Conservation (phyloP, 1,140 invertebrate species). For the Calephelis virginiensis region DNA sequence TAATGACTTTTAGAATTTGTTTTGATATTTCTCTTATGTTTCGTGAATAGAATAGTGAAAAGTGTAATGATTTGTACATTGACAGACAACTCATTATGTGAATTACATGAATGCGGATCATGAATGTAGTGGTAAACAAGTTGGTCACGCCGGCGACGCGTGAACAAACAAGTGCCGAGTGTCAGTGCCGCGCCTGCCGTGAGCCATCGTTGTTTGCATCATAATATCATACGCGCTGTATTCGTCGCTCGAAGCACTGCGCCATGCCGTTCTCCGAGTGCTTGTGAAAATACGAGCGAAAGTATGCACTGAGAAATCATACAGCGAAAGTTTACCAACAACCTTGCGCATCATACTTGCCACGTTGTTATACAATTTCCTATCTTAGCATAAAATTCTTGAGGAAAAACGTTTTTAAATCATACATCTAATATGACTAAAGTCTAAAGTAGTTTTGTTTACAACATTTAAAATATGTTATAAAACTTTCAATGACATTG, state of each 20-base stretch:
- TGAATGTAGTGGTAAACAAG: slow-evolving; percentile 68
- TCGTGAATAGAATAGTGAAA: slow-evolving; percentile 21
- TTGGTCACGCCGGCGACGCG: slow-evolving; percentile 65
- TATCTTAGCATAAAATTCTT: not conserved
- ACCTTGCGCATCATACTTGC: slow-evolving; percentile 25
- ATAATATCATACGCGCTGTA: slow-evolving; percentile 42
- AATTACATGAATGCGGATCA: slow-evolving; percentile 54
- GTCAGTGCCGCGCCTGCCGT: slow-evolving; percentile 44
- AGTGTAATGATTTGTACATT: not conserved
- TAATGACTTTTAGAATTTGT: not conserved
- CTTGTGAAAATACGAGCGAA: slow-evolving; percentile 51
- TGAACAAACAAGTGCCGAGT: slow-evolving; percentile 73
- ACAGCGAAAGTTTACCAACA: slow-evolving; percentile 61
- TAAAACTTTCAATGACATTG: too few species aligned
- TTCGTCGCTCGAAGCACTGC: slow-evolving; percentile 24
- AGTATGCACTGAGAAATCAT: slow-evolving; percentile 48
- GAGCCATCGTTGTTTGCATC: slow-evolving; percentile 42
- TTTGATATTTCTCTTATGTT: slow-evolving; percentile 15
- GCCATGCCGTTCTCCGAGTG: slow-evolving; percentile 24
- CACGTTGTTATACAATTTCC: slow-evolving; percentile 26
- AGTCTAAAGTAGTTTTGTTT: too few species aligned
- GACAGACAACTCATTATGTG: slow-evolving; percentile 24
- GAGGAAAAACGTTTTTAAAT: not conserved
- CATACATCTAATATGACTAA: not conserved
- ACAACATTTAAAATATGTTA: too few species aligned